These are phyloP conservation scores for Platycnemis pennipes DNA, from an alignment of 2,888 invertebrate species.

Conservation along the genomic window DNA sequence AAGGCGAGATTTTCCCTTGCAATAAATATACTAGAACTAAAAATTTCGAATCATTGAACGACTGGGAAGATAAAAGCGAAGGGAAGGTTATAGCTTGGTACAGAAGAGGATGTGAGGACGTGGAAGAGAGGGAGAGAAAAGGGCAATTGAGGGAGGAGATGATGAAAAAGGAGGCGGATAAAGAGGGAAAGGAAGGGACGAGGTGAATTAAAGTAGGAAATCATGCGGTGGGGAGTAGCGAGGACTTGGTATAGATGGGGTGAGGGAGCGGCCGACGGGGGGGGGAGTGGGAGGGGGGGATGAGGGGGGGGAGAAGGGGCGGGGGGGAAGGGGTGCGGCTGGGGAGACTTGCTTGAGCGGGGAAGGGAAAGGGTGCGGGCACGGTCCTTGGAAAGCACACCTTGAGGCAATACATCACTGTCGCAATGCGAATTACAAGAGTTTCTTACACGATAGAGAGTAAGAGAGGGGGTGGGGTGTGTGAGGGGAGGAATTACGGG, in stretches of 20 bases:
- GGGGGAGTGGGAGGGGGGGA: not conserved
- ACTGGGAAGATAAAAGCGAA: not conserved
- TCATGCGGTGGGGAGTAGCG: not conserved
- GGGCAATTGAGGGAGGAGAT: not conserved
- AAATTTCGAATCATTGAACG: too few relatives aligned
- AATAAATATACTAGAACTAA: too few relatives aligned
- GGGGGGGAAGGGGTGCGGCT: not conserved
- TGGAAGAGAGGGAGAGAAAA: not conserved
- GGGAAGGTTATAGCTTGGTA: not conserved
- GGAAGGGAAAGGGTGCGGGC: not conserved
- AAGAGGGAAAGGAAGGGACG: constrained; percentile 12
- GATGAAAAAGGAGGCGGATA: not conserved
- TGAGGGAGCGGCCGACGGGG: not conserved
- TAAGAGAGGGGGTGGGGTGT: not conserved
- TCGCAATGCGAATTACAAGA: constrained; percentile 67
- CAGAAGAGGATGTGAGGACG: not conserved
- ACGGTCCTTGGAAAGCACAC: constrained; percentile 58
- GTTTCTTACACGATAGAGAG: constrained; percentile 64
- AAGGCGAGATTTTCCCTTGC: too few relatives aligned
- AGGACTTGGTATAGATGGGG: not conserved
- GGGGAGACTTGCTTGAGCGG: not conserved
- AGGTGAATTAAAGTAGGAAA: constrained; percentile 29
- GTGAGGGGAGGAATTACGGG: not conserved
- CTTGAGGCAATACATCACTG: constrained; percentile 66
- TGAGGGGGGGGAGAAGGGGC: not conserved